A percentile compares a stretch with the other conserved stretches of the same genome.
Evolutionary conservation across 2,113 vertebrate genomes (phyloP).

Genomic region (Loxodonta africana): DNA sequence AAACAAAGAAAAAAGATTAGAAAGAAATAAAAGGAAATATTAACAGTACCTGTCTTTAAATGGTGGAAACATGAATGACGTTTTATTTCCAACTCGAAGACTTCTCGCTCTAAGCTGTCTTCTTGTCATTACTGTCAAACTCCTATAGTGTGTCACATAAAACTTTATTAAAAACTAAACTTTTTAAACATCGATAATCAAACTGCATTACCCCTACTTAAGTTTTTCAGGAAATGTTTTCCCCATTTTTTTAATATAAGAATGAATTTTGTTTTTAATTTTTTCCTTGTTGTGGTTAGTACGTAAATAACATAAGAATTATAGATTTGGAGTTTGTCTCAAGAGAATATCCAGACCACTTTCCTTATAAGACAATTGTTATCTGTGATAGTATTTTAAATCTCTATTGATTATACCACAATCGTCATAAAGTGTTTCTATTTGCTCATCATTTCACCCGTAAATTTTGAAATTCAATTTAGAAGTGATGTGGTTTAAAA

Average conservation of each 20-base stretch:
- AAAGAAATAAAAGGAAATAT: slow-evolving; percentile 11
- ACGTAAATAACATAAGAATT: background rate
- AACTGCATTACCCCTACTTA: background rate
- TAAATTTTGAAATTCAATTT: slow-evolving; percentile 55
- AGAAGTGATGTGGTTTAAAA: background rate
- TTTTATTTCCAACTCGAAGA: slow-evolving; percentile 23
- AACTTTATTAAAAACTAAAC: background rate
- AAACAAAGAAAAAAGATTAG: slow-evolving; percentile 13
- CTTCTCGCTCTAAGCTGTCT: background rate
- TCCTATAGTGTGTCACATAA: background rate
- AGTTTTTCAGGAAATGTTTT: slow-evolving; percentile 8
- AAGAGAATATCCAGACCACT: background rate
- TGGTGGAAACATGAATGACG: background rate
- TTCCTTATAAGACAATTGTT: background rate
- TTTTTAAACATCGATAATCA: background rate
- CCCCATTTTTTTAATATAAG: background rate
- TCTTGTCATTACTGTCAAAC: background rate
- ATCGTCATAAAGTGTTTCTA: background rate
- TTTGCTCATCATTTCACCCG: background rate
- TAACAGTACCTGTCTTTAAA: background rate
- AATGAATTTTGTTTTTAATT: slow-evolving; percentile 29
- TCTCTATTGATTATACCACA: background rate
- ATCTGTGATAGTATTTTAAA: slow-evolving; percentile 16
- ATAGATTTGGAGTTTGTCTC: slow-evolving; percentile 23
- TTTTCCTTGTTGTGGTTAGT: background rate